phyloP scores from a whole-genome alignment of 2,888 invertebrate genomes.

The Agrotis exclamationis region DNA sequence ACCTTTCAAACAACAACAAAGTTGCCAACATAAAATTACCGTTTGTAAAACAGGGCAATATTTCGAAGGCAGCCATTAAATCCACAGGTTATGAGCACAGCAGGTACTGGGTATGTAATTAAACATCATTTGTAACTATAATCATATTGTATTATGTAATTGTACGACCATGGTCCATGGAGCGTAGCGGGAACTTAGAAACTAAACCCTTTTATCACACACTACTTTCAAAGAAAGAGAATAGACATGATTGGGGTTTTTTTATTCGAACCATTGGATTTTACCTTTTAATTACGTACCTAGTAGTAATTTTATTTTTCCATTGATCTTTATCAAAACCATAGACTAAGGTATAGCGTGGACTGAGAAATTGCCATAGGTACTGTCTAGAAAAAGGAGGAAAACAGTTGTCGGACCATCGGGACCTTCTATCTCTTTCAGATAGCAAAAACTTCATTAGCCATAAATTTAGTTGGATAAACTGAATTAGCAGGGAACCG shows the following conservation, averaged over 20 bases:
- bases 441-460: no score
- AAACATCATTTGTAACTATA: constrained; percentile 55
- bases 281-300: not conserved
- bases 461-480: no score
- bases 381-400: no score
- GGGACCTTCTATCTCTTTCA: no score
- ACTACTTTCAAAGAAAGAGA: not conserved
- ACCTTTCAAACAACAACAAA: constrained; percentile 39
- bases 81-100: constrained; percentile 44
- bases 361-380: no score
- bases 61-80: constrained; percentile 55
- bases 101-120: constrained; percentile 45
- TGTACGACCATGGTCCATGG: constrained; percentile 22
- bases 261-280: not conserved
- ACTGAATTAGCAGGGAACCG: no score
- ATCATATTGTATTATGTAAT: constrained; percentile 50
- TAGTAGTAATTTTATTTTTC: not conserved
- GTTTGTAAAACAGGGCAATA: constrained; percentile 49
- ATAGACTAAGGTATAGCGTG: no score
- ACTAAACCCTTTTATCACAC: constrained; percentile 30
- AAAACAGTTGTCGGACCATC: no score
- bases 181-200: constrained; percentile 32
- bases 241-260: not conserved
- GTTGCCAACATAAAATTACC: constrained; percentile 46
- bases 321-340: constrained; percentile 6